Base-by-base conservation (phyloP, 2,113 vertebrate species). In the Mustela nigripes region DNA sequence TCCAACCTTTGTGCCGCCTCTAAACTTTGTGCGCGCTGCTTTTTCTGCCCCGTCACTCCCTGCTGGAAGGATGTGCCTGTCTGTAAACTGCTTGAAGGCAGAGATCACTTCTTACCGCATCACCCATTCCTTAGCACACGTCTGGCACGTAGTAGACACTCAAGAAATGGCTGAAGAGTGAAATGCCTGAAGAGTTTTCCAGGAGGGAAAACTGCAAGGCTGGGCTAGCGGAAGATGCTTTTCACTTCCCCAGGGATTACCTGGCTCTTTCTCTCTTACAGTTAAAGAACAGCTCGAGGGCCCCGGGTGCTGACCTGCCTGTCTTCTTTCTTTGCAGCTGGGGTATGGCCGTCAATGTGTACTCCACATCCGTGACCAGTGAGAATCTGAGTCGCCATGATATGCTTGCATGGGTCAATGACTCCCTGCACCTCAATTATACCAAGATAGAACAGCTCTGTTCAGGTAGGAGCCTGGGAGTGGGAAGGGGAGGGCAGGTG, bases 381-480 rank as follows among this genome's bases (percentile, higher is more conserved):
- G 99, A 99, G 98, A 99, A 99, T 98, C 98, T 99, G 98, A 99
- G 99, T 99, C 99, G 99, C 82, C 99, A 99, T 98, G 99, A 99
- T 97, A 99, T 99, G 99, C 98, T 99, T 48, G 99, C 99, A 0
- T 99, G 99, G 99, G 99, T 99, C 97, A 99, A 99, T 12, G 99
- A 99, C 98, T 99, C 99, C 48, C 99, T 99, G 73, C 99, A 99
- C 97, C 99, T 99, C 99, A 99, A 96, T 98, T 99, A 99, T 98
- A 99, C 99, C 98, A 99, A 99, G 99, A 99, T 99, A 14, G 99
- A 99, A 97, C 99, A 99, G 98, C 99, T 99, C 21, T 99, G 99
- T 97, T 99, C 99, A 99, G 99, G 99, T 99, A 98, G 96, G 98
- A n/a, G 5, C 33, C 62, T 4, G 56, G 39, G n/a, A 7, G 5